Base-by-base conservation (phyloP, 1,140 invertebrate genomes). In the Panagrolaimus sp. region DNA sequence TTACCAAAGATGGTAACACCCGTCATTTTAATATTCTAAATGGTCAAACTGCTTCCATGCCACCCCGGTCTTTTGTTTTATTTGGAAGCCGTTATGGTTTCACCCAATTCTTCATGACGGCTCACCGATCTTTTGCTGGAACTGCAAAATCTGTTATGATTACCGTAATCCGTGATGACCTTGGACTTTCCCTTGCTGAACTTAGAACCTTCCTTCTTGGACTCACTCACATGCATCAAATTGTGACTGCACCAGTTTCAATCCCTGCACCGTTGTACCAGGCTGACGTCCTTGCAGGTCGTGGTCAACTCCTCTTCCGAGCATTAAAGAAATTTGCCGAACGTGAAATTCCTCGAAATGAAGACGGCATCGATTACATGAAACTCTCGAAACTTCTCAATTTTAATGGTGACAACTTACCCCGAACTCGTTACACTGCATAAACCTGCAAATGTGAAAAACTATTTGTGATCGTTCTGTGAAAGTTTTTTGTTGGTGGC, bases 71-170 rank as follows among this genome's bases (percentile, higher is more conserved):
- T 4, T 74, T 74, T 5, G 67, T 74, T 8, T 44, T 43, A 15
- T 68, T 72, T 26, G 32, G 63, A 47, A 45, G 62, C 9, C 73
- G 72, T 12, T 38, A 43, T 17, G 73, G 70, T 28, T 67, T 44
- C 24, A 69, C 68, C 1, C 74, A 74, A 38, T 75, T 76, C 24
- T 74, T 64, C 55, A 76, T 74, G 73, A 69, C 71, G 24, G 73
- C 73, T 0, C 72, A 74, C 52, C 45, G 8, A 14, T 65, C 72
- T 8, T 43, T 73, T 10, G 67, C 58, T 43, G 71, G 73, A 12
- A 64, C 63, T 17, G 28, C 63, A 17, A 64, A 64, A 17, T 21
- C 28, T 21, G 52, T 58, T n/a, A 21, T 26, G 52, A 28, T 58
- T 58, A 38, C 45, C 47, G 67, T 74, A 12, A n/a, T 69, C 1